phyloP scores from a whole-genome alignment of 2,797 vertebrate species.

The Somateria mollissima region DNA sequence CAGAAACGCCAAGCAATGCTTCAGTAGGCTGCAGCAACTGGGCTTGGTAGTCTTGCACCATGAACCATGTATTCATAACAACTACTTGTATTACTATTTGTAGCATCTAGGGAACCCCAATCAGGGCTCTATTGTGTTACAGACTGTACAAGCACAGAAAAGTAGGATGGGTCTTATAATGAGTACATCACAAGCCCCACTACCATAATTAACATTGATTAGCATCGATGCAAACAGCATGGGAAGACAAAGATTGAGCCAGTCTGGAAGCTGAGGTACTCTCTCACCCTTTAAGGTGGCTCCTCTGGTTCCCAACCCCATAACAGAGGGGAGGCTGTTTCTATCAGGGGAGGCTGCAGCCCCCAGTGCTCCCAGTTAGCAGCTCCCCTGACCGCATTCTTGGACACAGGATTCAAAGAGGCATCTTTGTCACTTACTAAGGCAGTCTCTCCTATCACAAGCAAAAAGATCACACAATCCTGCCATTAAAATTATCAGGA shows the following conservation, averaged over 20 bases:
- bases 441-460: neutral
- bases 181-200: conserved; percentile 60
- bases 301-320: conserved; percentile 23
- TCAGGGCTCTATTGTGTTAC: conserved; percentile 54
- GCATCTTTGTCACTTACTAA: neutral
- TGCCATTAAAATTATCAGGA: neutral
- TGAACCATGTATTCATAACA: conserved; percentile 13
- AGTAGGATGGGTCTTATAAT: conserved; percentile 59
- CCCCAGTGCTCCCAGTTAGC: neutral
- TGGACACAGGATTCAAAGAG: neutral
- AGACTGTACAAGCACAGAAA: conserved; percentile 34
- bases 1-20: neutral
- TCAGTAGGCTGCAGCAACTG: neutral
- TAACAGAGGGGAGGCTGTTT: conserved; percentile 25
- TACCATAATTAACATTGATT: conserved; percentile 66
- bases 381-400: neutral
- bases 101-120: conserved; percentile 53
- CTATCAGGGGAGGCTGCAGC: neutral
- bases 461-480: neutral
- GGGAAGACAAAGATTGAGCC: conserved; percentile 60
- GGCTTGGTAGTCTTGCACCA: neutral
- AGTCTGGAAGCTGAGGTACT: conserved; percentile 28
- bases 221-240: conserved; percentile 58
- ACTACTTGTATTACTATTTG: conserved; percentile 51
- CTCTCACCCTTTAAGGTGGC: neutral